Percentiles rank a stretch among this genome's conserved stretches.
Conservation (phyloP, 2,888 invertebrate species). For the Lasioglossum figueresi region DNA sequence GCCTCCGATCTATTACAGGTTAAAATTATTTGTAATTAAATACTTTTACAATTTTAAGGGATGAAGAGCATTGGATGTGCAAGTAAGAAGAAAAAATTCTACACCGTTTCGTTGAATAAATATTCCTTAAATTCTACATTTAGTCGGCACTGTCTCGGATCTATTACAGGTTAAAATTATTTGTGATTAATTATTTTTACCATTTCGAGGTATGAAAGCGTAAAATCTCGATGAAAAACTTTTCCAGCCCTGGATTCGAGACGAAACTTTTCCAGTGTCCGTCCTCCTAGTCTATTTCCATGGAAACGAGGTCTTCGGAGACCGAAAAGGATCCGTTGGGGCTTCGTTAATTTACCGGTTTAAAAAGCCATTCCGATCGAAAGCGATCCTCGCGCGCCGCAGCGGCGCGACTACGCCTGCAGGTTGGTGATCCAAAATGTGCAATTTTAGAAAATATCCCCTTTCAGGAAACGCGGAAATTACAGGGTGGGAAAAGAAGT, state of each 20-base stretch:
- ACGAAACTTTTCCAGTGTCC: neutral
- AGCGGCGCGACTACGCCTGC: constrained; percentile 54
- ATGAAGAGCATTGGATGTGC: neutral
- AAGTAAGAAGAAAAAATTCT: neutral
- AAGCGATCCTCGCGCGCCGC: constrained; percentile 44
- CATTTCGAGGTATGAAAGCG: neutral
- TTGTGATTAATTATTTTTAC: neutral
- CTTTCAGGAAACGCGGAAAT: constrained; percentile 78
- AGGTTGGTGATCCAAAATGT: constrained; percentile 72
- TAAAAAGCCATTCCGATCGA: constrained; percentile 59
- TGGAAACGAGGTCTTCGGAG: constrained; percentile 41
- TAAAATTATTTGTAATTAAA: neutral
- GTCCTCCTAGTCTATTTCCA: neutral
- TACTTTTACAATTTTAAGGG: neutral
- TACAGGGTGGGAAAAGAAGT: constrained; percentile 76
- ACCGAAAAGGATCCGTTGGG: constrained; percentile 32
- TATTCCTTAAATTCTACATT: neutral
- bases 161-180: too few relatives aligned
- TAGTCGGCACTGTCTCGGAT: neutral
- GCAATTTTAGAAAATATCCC: constrained; percentile 80
- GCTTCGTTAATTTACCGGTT: constrained; percentile 71
- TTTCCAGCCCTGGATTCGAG: neutral
- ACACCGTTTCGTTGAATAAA: neutral
- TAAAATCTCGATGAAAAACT: neutral
- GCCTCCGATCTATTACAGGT: too few relatives aligned